A percentile compares a stretch with the other conserved stretches of the same genome.
Evolutionary conservation across 2,888 invertebrate genomes (phyloP).

Genomic region (Syrphus vitripennis): DNA sequence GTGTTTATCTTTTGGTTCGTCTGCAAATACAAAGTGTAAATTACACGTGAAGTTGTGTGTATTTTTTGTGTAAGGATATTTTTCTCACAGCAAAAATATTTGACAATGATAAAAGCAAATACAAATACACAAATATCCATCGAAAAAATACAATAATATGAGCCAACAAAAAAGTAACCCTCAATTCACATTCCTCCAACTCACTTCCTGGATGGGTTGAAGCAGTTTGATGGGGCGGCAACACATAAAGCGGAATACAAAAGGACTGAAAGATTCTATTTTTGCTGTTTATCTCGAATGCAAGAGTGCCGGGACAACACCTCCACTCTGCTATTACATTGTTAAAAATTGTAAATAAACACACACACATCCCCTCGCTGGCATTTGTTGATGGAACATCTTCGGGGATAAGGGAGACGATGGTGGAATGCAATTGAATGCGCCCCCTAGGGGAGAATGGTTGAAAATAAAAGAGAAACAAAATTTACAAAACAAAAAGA

Average conservation of each 20-base stretch:
- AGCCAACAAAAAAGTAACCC: conserved; percentile 44
- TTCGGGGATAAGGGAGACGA: background rate
- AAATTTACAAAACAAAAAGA: conserved; percentile 50
- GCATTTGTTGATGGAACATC: background rate
- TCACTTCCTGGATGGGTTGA: background rate
- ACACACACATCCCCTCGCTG: background rate
- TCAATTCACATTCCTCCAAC: conserved; percentile 33
- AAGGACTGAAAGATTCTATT: conserved; percentile 54
- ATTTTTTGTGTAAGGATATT: conserved; percentile 24
- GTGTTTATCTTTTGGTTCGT: conserved; percentile 73
- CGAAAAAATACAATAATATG: conserved; percentile 48
- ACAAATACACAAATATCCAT: conserved; percentile 64
- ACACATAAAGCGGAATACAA: conserved; percentile 32
- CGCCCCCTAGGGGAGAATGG: background rate
- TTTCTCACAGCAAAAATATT: conserved; percentile 48
- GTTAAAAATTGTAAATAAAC: conserved; percentile 26
- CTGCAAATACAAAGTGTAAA: conserved; percentile 71
- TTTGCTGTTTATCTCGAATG: conserved; percentile 53
- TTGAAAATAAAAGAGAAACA: background rate
- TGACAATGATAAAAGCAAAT: conserved; percentile 70
- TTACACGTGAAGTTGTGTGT: conserved; percentile 48
- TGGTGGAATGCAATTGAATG: conserved; percentile 56
- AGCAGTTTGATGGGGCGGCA: conserved; percentile 15
- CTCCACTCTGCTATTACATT: conserved; percentile 61
- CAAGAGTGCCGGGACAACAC: conserved; percentile 59